phyloP scores from a whole-genome alignment of 2,888 invertebrate species.

The Epinotia nisella region DNA sequence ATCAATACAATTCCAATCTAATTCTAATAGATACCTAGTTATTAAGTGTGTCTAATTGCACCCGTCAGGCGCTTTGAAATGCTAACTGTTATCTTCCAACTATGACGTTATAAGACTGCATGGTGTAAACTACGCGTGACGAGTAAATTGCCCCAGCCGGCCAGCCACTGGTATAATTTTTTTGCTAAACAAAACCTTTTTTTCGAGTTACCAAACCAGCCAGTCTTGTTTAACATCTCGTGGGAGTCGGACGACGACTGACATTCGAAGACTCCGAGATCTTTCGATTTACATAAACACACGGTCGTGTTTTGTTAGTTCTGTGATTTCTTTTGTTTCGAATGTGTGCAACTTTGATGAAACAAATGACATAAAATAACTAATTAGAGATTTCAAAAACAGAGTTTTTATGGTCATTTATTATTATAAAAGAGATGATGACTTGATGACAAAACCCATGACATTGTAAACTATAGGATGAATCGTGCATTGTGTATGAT shows the following conservation, averaged over 20 bases:
- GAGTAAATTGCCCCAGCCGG: constrained; percentile 4
- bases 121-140: constrained; percentile 1
- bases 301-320: constrained; percentile 14
- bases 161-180: constrained; percentile 26
- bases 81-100: background rate
- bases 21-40: too few relatives aligned
- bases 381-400: background rate
- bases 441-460: background rate
- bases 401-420: background rate
- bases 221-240: constrained; percentile 27
- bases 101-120: background rate
- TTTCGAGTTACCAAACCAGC: constrained; percentile 1
- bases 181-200: constrained; percentile 14
- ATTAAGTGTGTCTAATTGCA: too few relatives aligned
- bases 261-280: background rate
- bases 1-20: too few relatives aligned
- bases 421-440: background rate
- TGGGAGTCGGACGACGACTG: constrained; percentile 23
- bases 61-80: background rate
- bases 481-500: constrained; percentile 14
- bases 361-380: background rate
- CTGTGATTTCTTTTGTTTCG: background rate
- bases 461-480: constrained; percentile 15
- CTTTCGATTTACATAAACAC: constrained; percentile 11
- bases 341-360: constrained; percentile 1